Evolutionary conservation across 2,113 vertebrate species (phyloP).

Genomic region (Jacana jacana): DNA sequence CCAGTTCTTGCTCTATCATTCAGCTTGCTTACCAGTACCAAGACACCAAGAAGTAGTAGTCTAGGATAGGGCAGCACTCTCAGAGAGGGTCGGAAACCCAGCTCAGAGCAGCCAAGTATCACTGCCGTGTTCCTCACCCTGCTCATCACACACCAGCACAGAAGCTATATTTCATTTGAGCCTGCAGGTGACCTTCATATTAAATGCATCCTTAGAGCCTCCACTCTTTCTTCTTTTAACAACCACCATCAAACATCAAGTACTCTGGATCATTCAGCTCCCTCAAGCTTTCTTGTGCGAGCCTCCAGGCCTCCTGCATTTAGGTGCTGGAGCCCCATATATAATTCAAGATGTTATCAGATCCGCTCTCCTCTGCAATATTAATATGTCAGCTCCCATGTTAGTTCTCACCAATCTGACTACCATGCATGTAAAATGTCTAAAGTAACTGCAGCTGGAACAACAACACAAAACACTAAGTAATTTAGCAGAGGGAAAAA

Average conservation of each 20-base stretch:
- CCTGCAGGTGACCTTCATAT: background rate
- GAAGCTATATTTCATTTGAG: background rate
- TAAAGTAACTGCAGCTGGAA: background rate
- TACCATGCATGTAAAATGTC: background rate
- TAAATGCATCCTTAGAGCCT: background rate
- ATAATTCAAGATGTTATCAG: background rate
- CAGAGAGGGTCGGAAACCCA: background rate
- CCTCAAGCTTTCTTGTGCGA: background rate
- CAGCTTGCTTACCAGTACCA: background rate
- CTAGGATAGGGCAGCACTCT: background rate
- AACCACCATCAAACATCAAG: background rate
- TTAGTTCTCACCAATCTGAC: conserved; percentile 2
- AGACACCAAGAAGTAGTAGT: background rate
- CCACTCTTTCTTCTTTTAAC: background rate
- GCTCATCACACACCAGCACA: background rate
- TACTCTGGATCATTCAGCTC: background rate
- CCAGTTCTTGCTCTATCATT: background rate
- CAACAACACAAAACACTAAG: background rate
- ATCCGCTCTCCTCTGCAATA: conserved; percentile 24
- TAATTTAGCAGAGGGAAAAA: background rate
- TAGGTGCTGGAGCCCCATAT: background rate
- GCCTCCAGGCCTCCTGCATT: background rate
- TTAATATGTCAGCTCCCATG: background rate
- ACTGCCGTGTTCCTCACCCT: background rate
- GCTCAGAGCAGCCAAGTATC: background rate